Evolutionary conservation across 2,888 invertebrate genomes (phyloP).

Genomic region (Aspidapion aeneum): DNA sequence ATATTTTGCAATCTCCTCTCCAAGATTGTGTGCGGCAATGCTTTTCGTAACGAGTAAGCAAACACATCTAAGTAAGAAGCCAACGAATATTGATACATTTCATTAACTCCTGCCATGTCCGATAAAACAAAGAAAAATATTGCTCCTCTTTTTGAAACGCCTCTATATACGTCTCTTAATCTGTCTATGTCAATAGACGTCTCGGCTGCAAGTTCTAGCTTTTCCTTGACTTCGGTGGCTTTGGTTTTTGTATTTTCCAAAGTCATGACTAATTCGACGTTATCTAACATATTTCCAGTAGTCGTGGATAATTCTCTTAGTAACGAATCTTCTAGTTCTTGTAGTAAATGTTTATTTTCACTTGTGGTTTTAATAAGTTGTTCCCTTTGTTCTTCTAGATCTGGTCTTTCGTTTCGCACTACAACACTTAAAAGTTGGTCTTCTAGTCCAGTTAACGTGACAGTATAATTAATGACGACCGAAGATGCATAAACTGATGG

Average conservation of each 20-base stretch:
- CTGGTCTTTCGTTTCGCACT: slow-evolving; percentile 80
- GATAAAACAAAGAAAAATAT: slow-evolving; percentile 87
- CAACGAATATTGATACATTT: slow-evolving; percentile 92
- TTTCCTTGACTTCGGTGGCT: slow-evolving; percentile 77
- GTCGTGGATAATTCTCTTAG: slow-evolving; percentile 81
- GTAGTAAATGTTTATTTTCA: slow-evolving; percentile 78
- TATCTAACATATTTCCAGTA: slow-evolving; percentile 90
- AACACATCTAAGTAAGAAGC: slow-evolving; percentile 84
- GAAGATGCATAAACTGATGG: slow-evolving; percentile 85
- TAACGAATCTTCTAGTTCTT: slow-evolving; percentile 81
- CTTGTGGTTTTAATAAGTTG: slow-evolving; percentile 79
- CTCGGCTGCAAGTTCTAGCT: slow-evolving; percentile 69
- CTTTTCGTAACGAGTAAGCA: slow-evolving; percentile 73
- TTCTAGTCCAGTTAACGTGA: slow-evolving; percentile 82
- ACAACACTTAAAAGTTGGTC: slow-evolving; percentile 89
- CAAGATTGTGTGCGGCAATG: slow-evolving; percentile 77
- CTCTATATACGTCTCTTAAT: slow-evolving; percentile 79
- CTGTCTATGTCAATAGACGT: slow-evolving; percentile 81
- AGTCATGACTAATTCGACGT: slow-evolving; percentile 79
- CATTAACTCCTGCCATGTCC: slow-evolving; percentile 84
- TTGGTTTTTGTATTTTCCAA: slow-evolving; percentile 87
- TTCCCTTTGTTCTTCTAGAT: slow-evolving; percentile 85
- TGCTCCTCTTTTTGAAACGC: slow-evolving; percentile 82
- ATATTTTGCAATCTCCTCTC: slow-evolving; percentile 74
- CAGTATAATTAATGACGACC: slow-evolving; percentile 88